Evolutionary conservation across 2,797 vertebrate genomes (phyloP).

Genomic region (Heteromormyrus szaboi): DNA sequence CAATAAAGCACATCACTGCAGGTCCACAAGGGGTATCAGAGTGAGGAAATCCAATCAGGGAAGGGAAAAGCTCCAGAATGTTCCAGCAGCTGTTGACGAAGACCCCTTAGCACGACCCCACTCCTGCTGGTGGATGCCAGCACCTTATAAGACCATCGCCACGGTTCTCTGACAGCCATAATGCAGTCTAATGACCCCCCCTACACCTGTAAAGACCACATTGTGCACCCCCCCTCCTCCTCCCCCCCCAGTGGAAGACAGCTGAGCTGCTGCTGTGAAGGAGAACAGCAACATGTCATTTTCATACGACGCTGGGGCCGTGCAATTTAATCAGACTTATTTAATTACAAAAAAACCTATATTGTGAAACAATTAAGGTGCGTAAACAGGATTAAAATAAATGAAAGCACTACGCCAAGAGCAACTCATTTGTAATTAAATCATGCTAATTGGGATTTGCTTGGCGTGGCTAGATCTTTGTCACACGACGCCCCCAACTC

Average conservation of each 20-base stretch:
- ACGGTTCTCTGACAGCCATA: conserved; percentile 41
- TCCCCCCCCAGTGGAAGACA: conserved; percentile 3
- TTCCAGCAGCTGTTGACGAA: neutral
- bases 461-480: conserved; percentile 42
- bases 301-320: conserved; percentile 64
- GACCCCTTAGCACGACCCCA: neutral
- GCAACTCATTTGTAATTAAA: conserved; percentile 58
- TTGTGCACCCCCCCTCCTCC: neutral
- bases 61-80: neutral
- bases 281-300: conserved; percentile 57
- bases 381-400: conserved; percentile 68
- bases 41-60: neutral
- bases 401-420: conserved; percentile 53
- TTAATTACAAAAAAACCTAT: conserved; percentile 64
- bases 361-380: conserved; percentile 63
- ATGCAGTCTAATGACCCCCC: conserved; percentile 22
- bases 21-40: neutral
- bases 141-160: conserved; percentile 30
- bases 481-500: conserved; percentile 14
- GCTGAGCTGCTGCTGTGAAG: conserved; percentile 52
- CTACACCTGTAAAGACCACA: neutral
- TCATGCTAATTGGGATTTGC: conserved; percentile 61
- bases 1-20: neutral
- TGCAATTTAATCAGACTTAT: conserved; percentile 62
- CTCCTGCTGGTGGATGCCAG: neutral